phyloP scores from a whole-genome alignment of 64 coral and sea anemone genomes.

The Montipora sp. region DNA sequence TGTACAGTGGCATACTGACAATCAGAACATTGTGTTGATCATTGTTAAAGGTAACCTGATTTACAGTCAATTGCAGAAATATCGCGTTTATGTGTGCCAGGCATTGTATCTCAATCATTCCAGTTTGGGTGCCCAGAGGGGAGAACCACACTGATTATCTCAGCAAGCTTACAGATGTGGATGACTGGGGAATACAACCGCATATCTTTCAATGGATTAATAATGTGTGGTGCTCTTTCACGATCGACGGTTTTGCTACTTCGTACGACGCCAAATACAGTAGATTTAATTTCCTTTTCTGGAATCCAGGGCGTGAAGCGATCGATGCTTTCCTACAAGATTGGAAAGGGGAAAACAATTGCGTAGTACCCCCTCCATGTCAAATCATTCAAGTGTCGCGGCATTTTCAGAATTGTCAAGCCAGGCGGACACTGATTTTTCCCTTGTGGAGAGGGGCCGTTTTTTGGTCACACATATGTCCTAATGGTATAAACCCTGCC shows the following conservation, averaged over 20 bases:
- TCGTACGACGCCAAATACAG: conserved; percentile 25
- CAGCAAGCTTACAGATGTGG: conserved; percentile 27
- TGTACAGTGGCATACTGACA: conserved; percentile 63
- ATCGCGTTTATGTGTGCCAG: conserved; percentile 30
- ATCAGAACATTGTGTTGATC: conserved; percentile 31
- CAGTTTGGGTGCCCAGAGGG: conserved; percentile 45
- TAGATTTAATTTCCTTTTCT: conserved; percentile 46
- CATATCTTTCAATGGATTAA: conserved; percentile 23
- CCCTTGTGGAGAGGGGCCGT: neutral
- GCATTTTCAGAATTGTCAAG: conserved; percentile 27
- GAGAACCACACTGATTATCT: conserved; percentile 63
- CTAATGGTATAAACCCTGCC: neutral
- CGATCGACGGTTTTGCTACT: conserved; percentile 40
- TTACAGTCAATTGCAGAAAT: conserved; percentile 25
- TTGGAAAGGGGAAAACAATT: conserved; percentile 41
- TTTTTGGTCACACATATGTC: neutral
- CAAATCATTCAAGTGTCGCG: neutral
- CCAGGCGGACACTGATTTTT: conserved; percentile 3
- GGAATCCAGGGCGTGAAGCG: conserved; percentile 22
- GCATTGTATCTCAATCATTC: conserved; percentile 22
- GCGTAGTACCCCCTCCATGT: neutral
- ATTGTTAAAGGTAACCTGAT: neutral
- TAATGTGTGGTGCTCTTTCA: conserved; percentile 21
- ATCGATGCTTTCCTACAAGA: conserved; percentile 52
- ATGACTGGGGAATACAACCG: conserved; percentile 40